Evolutionary conservation across 2,113 vertebrate genomes (phyloP).

Genomic region (Carassius carassius): DNA sequence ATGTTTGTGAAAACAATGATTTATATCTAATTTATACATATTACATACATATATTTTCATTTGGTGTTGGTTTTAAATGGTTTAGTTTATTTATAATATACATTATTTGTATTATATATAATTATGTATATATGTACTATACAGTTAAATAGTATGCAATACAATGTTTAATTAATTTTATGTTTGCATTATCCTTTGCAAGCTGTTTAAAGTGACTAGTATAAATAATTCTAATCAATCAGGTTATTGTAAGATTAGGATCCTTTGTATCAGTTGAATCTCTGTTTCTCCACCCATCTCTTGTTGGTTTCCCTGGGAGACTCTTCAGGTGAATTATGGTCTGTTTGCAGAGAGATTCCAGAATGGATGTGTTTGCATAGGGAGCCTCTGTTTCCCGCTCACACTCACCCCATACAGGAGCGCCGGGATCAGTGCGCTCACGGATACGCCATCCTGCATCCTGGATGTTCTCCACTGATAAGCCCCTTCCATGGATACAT

Average conservation of each 20-base stretch:
- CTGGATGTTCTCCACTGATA: constrained; percentile 70
- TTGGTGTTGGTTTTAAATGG: too few relatives aligned
- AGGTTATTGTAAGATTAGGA: not conserved
- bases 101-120: too few relatives aligned
- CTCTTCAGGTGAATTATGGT: constrained; percentile 63
- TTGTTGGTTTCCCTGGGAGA: constrained; percentile 61
- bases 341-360: constrained; percentile 67
- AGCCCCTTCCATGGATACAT: constrained; percentile 72
- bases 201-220: not conserved
- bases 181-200: too few relatives aligned
- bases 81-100: too few relatives aligned
- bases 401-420: constrained; percentile 40
- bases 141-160: too few relatives aligned
- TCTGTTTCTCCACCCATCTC: not conserved
- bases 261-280: constrained; percentile 3
- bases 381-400: constrained; percentile 56
- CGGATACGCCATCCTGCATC: constrained; percentile 75
- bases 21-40: too few relatives aligned
- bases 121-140: too few relatives aligned
- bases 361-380: constrained; percentile 67
- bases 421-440: constrained; percentile 27
- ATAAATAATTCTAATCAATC: not conserved
- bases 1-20: too few relatives aligned
- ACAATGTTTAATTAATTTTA: too few relatives aligned
- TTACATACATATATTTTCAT: too few relatives aligned